Percentiles rank a stretch among this genome's conserved stretches.
Conservation (phyloP, 1,140 invertebrate genomes). For the Drosophila melanogaster region DNA sequence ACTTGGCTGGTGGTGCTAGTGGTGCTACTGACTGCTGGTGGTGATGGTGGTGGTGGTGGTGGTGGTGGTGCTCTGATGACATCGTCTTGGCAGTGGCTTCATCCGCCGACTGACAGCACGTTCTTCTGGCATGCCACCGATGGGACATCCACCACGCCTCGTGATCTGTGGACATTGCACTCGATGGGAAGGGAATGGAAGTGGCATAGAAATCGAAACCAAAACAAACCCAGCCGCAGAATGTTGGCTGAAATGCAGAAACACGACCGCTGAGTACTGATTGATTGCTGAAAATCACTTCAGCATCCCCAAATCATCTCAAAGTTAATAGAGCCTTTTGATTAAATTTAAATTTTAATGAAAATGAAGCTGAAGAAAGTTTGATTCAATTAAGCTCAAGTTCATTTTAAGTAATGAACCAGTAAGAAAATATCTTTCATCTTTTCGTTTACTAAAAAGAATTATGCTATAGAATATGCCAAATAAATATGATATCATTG, state of each 20-base stretch:
- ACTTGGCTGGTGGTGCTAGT: constrained; percentile 2
- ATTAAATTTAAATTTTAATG: too few relatives aligned
- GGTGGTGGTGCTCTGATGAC: constrained; percentile 14
- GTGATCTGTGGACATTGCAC: constrained; percentile 72
- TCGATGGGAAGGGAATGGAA: constrained; percentile 44
- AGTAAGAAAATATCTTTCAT: too few relatives aligned
- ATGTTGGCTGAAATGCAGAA: constrained; percentile 13
- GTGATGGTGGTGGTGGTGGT: not conserved
- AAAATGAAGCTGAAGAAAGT: too few relatives aligned
- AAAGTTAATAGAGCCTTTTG: too few relatives aligned
- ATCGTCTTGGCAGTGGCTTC: constrained; percentile 22
- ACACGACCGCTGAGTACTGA: constrained; percentile 1
- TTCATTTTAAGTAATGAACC: too few relatives aligned
- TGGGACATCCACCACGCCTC: constrained; percentile 61
- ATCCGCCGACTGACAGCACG: constrained; percentile 45
- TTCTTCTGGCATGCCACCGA: constrained; percentile 68
- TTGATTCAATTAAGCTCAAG: too few relatives aligned
- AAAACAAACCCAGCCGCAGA: constrained; percentile 49
- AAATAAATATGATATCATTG: too few relatives aligned
- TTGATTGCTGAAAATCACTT: not conserved
- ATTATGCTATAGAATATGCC: too few relatives aligned
- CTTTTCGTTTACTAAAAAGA: too few relatives aligned
- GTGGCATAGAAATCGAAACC: constrained; percentile 68
- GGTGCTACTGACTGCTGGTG: constrained; percentile 3
- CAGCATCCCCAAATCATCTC: too few relatives aligned